phyloP scores from a whole-genome alignment of 2,888 invertebrate genomes.

The Psylliodes chrysocephalus region DNA sequence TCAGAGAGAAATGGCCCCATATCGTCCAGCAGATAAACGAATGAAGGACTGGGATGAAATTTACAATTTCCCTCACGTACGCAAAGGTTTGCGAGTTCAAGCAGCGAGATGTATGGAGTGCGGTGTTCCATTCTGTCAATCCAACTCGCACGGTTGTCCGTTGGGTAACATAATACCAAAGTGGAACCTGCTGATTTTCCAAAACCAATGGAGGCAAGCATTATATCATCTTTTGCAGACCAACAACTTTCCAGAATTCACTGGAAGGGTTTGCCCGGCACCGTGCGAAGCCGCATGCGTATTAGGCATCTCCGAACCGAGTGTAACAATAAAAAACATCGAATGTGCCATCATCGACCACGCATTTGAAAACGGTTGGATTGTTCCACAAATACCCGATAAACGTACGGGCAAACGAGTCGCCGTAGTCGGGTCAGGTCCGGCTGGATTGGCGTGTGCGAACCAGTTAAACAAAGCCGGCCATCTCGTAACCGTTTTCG shows the following conservation, averaged over 20 bases:
- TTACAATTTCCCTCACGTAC: conserved; percentile 86
- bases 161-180: conserved; percentile 98
- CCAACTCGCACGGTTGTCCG: conserved; percentile 92
- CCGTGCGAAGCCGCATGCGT: conserved; percentile 99
- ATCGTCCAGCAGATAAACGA: conserved; percentile 86
- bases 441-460: conserved; percentile 94
- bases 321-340: conserved; percentile 99
- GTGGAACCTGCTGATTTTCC: conserved; percentile 98
- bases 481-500: conserved; percentile 95
- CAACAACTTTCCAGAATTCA: conserved; percentile 93
- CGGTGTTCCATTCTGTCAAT: conserved; percentile 98
- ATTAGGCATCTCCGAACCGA: conserved; percentile 84
- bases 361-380: conserved; percentile 94
- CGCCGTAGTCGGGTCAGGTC: conserved; percentile 89
- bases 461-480: conserved; percentile 98
- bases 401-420: conserved; percentile 56
- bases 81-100: conserved; percentile 88
- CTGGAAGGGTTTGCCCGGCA: conserved; percentile 86
- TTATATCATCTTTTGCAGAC: conserved; percentile 93
- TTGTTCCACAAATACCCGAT: conserved; percentile 61
- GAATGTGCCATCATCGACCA: conserved; percentile 99
- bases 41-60: conserved; percentile 97
- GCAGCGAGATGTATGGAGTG: conserved; percentile 99
- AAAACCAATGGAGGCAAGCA: conserved; percentile 94
- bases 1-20: conserved; percentile 85